Base-by-base conservation (phyloP, 2,888 invertebrate genomes). In the Drosophila affinis region DNA sequence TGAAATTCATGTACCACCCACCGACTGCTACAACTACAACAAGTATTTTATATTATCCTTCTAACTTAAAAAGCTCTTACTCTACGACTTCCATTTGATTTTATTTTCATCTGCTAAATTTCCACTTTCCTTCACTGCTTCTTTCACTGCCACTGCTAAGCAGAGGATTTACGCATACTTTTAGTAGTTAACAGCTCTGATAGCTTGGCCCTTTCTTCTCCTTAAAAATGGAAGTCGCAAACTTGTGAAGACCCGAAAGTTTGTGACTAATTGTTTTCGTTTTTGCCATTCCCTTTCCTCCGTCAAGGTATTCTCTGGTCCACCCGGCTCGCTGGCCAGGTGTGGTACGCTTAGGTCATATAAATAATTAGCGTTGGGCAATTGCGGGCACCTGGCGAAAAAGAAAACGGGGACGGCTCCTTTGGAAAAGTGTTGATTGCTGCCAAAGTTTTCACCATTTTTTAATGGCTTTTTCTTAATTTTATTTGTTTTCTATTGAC, bases 221-320 rank as follows among this genome's bases (percentile, higher is more conserved):
- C 83, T 79, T 79, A 56, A 75, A 77, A 83, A 83, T 75, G 76
- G 81, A 83, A 78, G 81, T 77, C 80, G 72, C 56, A 75, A 85
- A 85, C 63, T 78, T 85, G 81, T 60, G 18, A 62, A 61, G 76
- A 67, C 87, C 70, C 64, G 55, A 68, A 83, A 82, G 72, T 81
- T 87, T 82, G 62, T 87, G 81, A 85, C 88, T 87, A 82, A 82
- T 82, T 87, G 87, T 88, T 85, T 81, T 81, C 77, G 82, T 76
- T 85, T 87, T 74, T 70, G 34, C 34, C 54, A 39, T 56, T 62
- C 67, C 53, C 53, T 34, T 47, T 49, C 61, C 45, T 58, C 57
- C 51, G 14, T 6, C 12, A 9, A 39, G 44, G 69, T 51, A 46
- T 70, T 71, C 83, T 80, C 58, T 58, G 55, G 9, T 27, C 27